These are phyloP conservation scores for Phylloscopus trochilus DNA, from an alignment of 2,113 vertebrate genomes.

Conservation along the genomic window DNA sequence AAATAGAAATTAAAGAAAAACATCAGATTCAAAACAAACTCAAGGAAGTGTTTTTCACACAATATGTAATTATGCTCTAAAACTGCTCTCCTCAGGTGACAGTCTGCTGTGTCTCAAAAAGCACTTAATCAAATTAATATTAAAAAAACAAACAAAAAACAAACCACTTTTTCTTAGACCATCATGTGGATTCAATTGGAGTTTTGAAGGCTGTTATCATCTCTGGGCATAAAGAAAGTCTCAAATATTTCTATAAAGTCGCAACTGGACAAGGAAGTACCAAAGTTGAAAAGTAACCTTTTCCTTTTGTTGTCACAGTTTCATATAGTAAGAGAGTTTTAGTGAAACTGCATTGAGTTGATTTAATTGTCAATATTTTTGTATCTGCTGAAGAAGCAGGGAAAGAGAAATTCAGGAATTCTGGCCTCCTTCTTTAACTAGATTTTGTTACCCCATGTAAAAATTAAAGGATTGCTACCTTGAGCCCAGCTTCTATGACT, in stretches of 20 bases:
- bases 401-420: not conserved
- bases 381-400: not conserved
- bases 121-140: not conserved
- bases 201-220: not conserved
- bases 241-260: not conserved
- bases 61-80: not conserved
- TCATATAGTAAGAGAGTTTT: not conserved
- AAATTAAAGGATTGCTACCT: not conserved
- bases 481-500: not conserved
- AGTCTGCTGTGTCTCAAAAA: not conserved
- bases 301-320: not conserved
- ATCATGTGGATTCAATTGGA: not conserved
- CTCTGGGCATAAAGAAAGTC: not conserved
- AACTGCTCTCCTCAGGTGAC: not conserved
- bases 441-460: not conserved
- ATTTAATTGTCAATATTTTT: not conserved
- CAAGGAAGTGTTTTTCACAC: not conserved
- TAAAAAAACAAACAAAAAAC: fast-evolving
- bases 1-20: not conserved
- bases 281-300: not conserved
- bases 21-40: not conserved
- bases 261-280: not conserved
- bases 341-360: not conserved
- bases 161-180: not conserved
- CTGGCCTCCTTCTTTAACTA: not conserved